Base-by-base conservation (phyloP, 2,113 vertebrate species). In the Mastomys natalensis region DNA sequence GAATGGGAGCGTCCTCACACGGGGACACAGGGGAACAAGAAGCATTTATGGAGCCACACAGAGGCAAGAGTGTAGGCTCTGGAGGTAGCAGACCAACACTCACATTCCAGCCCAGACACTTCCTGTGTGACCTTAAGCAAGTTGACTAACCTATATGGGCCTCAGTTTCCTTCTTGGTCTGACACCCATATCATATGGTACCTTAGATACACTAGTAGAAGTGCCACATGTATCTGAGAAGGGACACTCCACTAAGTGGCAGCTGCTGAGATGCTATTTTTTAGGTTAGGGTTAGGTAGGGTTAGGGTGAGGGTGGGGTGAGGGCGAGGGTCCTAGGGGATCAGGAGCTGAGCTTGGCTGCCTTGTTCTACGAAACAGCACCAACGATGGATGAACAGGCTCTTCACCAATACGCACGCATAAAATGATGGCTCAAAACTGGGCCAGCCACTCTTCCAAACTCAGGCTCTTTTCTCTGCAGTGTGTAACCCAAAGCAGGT, bases 21-120 rank as follows among this genome's bases (percentile, higher is more conserved):
- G 51, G 92, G 81, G 90, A 91, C 86, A 15, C 74, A 88, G 94
- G 89, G 96, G 95, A 95, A 97, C 97, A 97, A 97, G 89, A 11
- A 68, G 93, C 96, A 43, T 97, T 97, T 90, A 95, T 94, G 66
- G 96, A 93, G 68, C 53, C 10, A 48, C 95, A 94, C 90, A 93
- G 90, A 97, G 90, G 85, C 53, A 73, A 96, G 95, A 95, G 91
- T 96, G 94, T 72, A 74, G 89, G 96, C 89, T 87, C 53, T 60
- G 91, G 87, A 94, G 68, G 40, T 45, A 26, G 82, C 34, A 7
- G 43, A 84, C 43, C 90, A 74, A 77, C 9, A 51, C 85, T 92
- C 58, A 4, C 21, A 37, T 37, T 90, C 74, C 0, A 45, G 80
- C 70, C 40, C 40, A 31, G 76, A 80, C 55, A 19, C 68, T 84